Evolutionary conservation across 1,140 invertebrate species (phyloP).

Genomic region (Bombus pascuorum): DNA sequence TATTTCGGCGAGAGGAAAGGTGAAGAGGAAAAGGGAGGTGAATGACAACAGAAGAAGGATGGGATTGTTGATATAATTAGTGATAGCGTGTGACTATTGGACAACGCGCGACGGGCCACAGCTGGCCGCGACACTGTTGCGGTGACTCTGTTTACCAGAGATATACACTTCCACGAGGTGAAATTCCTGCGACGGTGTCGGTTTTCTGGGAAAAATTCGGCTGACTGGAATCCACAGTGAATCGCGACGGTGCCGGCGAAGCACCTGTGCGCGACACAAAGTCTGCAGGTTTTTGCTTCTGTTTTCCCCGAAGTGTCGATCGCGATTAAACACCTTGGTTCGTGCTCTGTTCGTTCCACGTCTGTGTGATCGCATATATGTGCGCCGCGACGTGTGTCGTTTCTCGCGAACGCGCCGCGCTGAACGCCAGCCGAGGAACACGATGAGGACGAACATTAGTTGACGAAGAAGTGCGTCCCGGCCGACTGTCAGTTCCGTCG

Average conservation of each 20-base stretch:
- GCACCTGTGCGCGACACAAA: constrained; percentile 37
- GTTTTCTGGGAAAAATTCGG: no score
- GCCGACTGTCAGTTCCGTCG: constrained; percentile 35
- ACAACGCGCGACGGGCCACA: constrained; percentile 33
- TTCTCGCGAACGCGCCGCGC: constrained; percentile 13
- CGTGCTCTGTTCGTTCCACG: not conserved
- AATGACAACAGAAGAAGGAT: not conserved
- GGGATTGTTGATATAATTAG: not conserved
- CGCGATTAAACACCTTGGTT: not conserved
- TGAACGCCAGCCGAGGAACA: constrained; percentile 47
- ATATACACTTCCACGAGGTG: not conserved
- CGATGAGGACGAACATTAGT: constrained; percentile 66
- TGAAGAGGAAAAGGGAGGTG: not conserved
- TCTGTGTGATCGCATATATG: constrained; percentile 23
- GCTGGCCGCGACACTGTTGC: constrained; percentile 7
- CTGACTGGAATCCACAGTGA: no score
- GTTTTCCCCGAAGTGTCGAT: not conserved
- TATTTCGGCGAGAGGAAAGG: not conserved
- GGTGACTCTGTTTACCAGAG: not conserved
- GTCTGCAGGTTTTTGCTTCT: not conserved
- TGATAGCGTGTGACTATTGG: constrained; percentile 27
- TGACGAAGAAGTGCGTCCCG: constrained; percentile 63
- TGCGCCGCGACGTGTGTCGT: constrained; percentile 23
- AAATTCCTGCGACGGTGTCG: not conserved
- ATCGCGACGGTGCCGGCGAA: not conserved